phyloP scores from a whole-genome alignment of 2,113 vertebrate species.

The Semicossyphus pulcher region DNA sequence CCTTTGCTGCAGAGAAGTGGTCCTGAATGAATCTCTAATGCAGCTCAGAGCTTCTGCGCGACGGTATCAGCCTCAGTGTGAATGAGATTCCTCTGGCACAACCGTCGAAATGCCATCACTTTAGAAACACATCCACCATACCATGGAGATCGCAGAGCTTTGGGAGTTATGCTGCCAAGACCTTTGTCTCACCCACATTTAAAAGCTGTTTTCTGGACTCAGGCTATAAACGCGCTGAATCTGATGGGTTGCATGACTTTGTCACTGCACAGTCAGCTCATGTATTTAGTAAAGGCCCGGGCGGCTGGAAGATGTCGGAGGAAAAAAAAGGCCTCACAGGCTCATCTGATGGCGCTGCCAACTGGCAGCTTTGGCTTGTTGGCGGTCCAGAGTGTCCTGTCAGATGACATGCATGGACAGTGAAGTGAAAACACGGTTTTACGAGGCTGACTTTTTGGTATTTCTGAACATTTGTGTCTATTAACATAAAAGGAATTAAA shows the following conservation, averaged over 20 bases:
- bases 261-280: slow-evolving; percentile 36
- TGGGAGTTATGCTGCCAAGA: slow-evolving; percentile 45
- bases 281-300: slow-evolving; percentile 24
- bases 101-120: slow-evolving; percentile 22
- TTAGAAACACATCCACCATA: slow-evolving; percentile 3
- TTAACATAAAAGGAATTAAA: not conserved
- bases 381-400: slow-evolving; percentile 25
- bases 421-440: not conserved
- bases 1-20: not conserved
- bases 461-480: not conserved
- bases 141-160: slow-evolving; percentile 50
- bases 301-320: slow-evolving; percentile 31
- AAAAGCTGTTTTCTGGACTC: slow-evolving; percentile 44
- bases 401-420: slow-evolving; percentile 8
- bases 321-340: slow-evolving; percentile 29
- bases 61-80: slow-evolving; percentile 8
- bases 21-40: not conserved
- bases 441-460: not conserved
- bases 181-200: slow-evolving; percentile 45
- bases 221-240: slow-evolving; percentile 32
- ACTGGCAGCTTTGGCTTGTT: slow-evolving; percentile 14
- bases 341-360: slow-evolving; percentile 34
- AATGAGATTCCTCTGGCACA: slow-evolving; percentile 41
- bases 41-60: not conserved
- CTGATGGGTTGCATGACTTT: slow-evolving; percentile 21